phyloP scores from a whole-genome alignment of 1,140 invertebrate species.

The Diachasma alloeum region DNA sequence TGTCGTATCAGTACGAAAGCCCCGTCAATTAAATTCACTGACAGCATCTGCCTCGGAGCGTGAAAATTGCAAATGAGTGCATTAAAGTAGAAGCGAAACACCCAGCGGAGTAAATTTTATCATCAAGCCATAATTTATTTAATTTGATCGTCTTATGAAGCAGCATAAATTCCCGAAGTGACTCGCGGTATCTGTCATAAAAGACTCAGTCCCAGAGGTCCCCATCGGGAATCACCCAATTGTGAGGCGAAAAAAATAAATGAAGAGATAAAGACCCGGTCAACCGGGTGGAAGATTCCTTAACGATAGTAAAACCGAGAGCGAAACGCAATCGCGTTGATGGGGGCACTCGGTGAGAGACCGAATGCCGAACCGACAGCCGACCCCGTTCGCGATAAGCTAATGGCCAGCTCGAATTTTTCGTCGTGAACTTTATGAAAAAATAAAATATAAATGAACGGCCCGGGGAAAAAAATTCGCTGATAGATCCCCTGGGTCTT shows the following conservation, averaged over 20 bases:
- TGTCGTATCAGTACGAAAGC: neutral
- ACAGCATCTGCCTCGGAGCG: neutral
- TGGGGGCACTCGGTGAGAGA: neutral
- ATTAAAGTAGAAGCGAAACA: neutral
- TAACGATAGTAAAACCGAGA: neutral
- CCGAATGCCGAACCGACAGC: neutral
- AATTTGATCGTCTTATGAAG: neutral
- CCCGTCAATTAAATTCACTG: constrained; percentile 1
- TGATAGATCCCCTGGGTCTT: too few relatives aligned
- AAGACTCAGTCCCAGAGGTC: neutral
- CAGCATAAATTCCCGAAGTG: neutral
- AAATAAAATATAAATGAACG: neutral
- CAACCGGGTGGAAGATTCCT: neutral
- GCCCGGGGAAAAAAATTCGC: neutral
- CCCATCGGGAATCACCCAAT: neutral
- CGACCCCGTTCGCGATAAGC: constrained; percentile 25
- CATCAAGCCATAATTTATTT: constrained; percentile 2
- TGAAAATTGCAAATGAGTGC: constrained; percentile 9
- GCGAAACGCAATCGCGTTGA: constrained; percentile 4
- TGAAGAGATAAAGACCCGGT: neutral
- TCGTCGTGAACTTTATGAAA: neutral
- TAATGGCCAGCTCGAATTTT: constrained; percentile 28
- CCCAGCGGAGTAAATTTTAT: neutral
- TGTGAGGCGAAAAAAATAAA: neutral
- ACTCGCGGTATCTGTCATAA: neutral